Percentiles rank a stretch among this genome's conserved stretches.
These are phyloP conservation scores for Neria commutata DNA, from an alignment of 2,888 invertebrate species.

Conservation along the genomic window DNA sequence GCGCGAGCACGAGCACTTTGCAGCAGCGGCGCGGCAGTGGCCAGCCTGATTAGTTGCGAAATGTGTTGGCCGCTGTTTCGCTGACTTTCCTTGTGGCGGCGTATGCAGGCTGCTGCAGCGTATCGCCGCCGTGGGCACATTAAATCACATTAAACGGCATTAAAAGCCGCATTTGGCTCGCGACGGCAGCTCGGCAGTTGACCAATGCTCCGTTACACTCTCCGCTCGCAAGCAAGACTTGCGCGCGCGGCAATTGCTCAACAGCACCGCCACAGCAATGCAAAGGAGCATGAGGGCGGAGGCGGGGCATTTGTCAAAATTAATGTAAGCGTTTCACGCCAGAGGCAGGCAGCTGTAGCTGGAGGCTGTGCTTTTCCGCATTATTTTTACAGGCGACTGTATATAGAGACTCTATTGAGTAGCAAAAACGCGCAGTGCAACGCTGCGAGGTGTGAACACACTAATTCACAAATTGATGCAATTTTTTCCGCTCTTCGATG, in stretches of 20 bases:
- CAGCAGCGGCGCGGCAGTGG: neutral
- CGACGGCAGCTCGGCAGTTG: neutral
- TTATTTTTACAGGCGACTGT: too few species aligned
- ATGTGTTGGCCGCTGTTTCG: neutral
- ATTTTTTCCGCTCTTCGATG: neutral
- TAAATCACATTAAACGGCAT: neutral
- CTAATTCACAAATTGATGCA: slow-evolving; percentile 2
- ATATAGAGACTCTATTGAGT: neutral
- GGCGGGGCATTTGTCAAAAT: neutral
- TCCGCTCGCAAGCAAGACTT: neutral
- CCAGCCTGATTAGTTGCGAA: neutral
- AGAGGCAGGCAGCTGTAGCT: slow-evolving; percentile 1
- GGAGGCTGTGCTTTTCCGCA: too few species aligned
- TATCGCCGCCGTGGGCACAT: neutral
- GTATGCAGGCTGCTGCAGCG: too few species aligned
- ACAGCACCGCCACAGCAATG: neutral
- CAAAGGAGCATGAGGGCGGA: neutral
- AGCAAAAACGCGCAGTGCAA: neutral
- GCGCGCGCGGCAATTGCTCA: neutral
- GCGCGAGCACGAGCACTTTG: neutral
- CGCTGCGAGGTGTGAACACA: slow-evolving; percentile 10
- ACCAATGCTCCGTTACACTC: neutral
- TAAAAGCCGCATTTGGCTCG: neutral
- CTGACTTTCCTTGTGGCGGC: too few species aligned
- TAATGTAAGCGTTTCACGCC: neutral